These are phyloP conservation scores for Tineola bisselliella DNA, from an alignment of 2,888 invertebrate species.

Conservation along the genomic window DNA sequence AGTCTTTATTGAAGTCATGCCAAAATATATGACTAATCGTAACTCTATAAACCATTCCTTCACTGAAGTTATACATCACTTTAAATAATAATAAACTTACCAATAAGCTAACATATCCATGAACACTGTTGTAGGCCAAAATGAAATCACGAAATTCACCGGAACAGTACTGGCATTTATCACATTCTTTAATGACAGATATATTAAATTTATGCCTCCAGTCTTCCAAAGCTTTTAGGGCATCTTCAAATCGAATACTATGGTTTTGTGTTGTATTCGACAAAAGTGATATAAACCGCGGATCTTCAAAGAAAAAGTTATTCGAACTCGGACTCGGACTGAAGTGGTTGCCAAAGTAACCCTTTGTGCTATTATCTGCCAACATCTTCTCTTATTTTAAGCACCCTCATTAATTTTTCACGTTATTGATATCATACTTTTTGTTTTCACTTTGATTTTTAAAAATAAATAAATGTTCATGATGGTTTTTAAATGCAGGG, in stretches of 20 bases:
- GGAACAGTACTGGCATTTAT: conserved; percentile 63
- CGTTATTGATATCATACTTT: neutral
- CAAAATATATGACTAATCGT: no score
- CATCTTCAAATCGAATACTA: conserved; percentile 39
- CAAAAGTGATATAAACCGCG: conserved; percentile 40
- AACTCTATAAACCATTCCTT: no score
- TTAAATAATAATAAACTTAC: no score
- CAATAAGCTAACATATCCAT: conserved; percentile 84
- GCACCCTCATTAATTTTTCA: neutral
- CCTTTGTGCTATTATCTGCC: conserved; percentile 9
- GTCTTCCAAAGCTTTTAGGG: conserved; percentile 44
- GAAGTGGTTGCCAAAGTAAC: neutral
- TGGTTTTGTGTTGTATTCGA: conserved; percentile 39
- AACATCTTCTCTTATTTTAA: conserved; percentile 6
- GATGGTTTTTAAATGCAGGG: neutral
- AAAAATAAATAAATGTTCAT: neutral
- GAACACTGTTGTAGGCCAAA: conserved; percentile 73
- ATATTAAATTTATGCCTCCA: conserved; percentile 48
- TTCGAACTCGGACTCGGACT: conserved; percentile 32
- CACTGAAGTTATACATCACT: no score
- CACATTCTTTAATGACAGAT: conserved; percentile 47
- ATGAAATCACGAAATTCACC: conserved; percentile 70
- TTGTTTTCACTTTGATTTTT: neutral
- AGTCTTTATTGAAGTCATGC: neutral
- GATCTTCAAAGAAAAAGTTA: conserved; percentile 39